Percentiles rank a stretch among this genome's conserved stretches.
Evolutionary conservation across 2,797 vertebrate species (phyloP).

Genomic region (Sebastes matsubarae): DNA sequence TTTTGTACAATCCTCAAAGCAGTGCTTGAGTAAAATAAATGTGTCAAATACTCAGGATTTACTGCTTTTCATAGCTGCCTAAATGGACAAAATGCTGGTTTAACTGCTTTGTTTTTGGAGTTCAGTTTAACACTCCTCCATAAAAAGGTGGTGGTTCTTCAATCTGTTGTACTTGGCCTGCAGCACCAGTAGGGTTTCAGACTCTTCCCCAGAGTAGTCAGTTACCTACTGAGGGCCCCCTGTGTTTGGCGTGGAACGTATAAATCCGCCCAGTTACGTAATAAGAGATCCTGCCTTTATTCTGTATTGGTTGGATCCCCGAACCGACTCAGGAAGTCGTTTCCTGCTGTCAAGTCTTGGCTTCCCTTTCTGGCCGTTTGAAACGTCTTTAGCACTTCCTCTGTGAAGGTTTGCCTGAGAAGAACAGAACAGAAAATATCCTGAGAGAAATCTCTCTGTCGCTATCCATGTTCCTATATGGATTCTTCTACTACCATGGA

Average conservation of each 20-base stretch:
- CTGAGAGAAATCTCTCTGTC: slow-evolving; percentile 1
- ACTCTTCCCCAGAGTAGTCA: slow-evolving; percentile 6
- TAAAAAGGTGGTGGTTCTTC: slow-evolving; percentile 24
- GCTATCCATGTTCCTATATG: not conserved
- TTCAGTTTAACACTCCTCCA: not conserved
- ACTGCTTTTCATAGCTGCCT: not conserved
- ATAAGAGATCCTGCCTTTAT: slow-evolving; percentile 52
- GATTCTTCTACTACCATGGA: not conserved
- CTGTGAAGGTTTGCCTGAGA: not conserved
- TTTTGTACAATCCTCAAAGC: not conserved
- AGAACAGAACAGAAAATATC: slow-evolving; percentile 11
- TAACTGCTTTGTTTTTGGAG: slow-evolving; percentile 25
- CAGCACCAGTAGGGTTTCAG: slow-evolving; percentile 3
- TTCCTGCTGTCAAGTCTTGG: slow-evolving; percentile 49
- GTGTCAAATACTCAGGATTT: not conserved
- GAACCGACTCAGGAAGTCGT: slow-evolving; percentile 46
- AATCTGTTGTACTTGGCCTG: slow-evolving; percentile 43
- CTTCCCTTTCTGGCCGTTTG: slow-evolving; percentile 25
- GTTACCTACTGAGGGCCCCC: slow-evolving; percentile 31
- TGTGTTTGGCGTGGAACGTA: slow-evolving; percentile 24
- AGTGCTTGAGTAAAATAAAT: not conserved
- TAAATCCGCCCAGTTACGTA: slow-evolving; percentile 51
- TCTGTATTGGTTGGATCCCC: slow-evolving; percentile 29
- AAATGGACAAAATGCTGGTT: not conserved
- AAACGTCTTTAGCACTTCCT: slow-evolving; percentile 56